These are phyloP conservation scores for Tipula helvola DNA, from an alignment of 2,888 invertebrate species.

Conservation along the genomic window DNA sequence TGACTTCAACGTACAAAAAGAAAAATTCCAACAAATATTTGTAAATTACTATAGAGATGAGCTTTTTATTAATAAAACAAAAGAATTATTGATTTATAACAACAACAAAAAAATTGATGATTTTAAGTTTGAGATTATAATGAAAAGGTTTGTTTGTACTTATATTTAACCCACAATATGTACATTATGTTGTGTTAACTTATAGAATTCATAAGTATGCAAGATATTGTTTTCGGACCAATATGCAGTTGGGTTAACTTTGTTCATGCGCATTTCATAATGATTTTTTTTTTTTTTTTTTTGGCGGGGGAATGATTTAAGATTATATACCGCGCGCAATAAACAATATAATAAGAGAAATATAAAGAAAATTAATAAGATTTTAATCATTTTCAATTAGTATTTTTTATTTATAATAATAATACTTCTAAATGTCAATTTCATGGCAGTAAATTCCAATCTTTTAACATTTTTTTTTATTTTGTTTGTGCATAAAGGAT, in stretches of 20 bases:
- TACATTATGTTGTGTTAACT: not conserved
- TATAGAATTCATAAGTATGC: not conserved
- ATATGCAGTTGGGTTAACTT: not conserved
- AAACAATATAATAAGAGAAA: not conserved
- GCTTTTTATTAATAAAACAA: not conserved
- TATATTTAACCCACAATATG: not conserved
- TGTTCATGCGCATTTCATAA: not conserved
- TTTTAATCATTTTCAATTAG: constrained; percentile 4
- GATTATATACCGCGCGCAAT: not conserved
- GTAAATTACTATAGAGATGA: not conserved
- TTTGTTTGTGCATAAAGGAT: not conserved
- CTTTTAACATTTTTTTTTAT: not conserved
- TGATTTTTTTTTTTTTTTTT: not conserved
- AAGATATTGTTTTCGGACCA: not conserved
- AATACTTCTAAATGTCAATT: not conserved
- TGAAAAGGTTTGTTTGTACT: not conserved
- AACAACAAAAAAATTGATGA: not conserved
- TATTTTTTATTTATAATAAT: not conserved
- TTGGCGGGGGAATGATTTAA: not conserved
- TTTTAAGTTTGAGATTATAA: not conserved
- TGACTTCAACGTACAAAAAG: not conserved
- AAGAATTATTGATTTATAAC: not conserved
- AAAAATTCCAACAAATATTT: too few species aligned
- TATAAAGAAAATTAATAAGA: not conserved
- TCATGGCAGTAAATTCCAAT: not conserved